Percentiles rank a stretch among this genome's conserved stretches.
These are phyloP conservation scores for Drosophila murphyi DNA, from an alignment of 1,140 invertebrate genomes.

Conservation along the genomic window DNA sequence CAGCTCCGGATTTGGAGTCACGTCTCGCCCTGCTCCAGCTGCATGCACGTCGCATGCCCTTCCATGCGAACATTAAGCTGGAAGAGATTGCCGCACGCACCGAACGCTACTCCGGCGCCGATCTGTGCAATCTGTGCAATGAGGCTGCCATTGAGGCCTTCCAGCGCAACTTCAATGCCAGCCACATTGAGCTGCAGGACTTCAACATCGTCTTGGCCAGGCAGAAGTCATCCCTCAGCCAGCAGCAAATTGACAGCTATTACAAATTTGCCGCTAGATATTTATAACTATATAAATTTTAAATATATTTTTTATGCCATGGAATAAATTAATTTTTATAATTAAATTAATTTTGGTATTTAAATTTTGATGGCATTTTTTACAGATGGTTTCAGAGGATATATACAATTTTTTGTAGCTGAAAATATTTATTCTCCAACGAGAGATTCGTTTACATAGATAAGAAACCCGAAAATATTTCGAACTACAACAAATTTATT, in stretches of 20 bases:
- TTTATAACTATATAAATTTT: not conserved
- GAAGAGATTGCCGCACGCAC: conserved; percentile 87
- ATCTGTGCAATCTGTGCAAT: conserved; percentile 89
- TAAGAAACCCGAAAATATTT: too few species aligned
- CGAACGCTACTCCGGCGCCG: conserved; percentile 91
- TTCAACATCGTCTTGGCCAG: conserved; percentile 86
- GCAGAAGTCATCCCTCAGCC: conserved; percentile 86
- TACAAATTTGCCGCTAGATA: conserved; percentile 64
- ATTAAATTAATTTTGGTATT: not conserved
- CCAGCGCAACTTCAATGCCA: conserved; percentile 85
- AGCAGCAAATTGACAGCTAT: conserved; percentile 84
- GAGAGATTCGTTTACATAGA: too few species aligned
- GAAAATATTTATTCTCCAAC: too few species aligned
- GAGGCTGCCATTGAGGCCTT: conserved; percentile 89
- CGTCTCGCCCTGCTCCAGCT: conserved; percentile 88
- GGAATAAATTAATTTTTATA: not conserved
- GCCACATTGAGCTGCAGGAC: conserved; percentile 85
- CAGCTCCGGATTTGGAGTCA: conserved; percentile 88
- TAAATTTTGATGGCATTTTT: too few species aligned
- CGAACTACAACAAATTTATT: too few species aligned
- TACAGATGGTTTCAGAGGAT: too few species aligned
- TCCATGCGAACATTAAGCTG: conserved; percentile 87
- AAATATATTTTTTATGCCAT: too few species aligned
- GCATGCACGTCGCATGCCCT: conserved; percentile 87
- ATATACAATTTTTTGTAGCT: too few species aligned